Evolutionary conservation across 2,888 invertebrate species (phyloP).

Genomic region (Spisula solida): DNA sequence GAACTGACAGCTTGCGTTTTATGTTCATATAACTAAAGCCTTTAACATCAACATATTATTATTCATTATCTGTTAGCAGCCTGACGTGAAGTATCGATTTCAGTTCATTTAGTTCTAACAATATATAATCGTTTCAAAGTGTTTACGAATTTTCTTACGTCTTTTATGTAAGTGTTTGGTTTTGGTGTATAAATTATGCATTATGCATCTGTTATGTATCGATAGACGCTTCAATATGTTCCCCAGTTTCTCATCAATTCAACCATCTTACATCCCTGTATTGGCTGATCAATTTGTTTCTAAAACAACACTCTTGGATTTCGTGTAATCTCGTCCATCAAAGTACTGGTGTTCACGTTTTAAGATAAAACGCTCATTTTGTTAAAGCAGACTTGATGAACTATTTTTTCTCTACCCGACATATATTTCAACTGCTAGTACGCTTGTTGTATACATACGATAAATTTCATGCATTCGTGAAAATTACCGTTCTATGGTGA

Average conservation of each 20-base stretch:
- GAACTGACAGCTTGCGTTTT: slow-evolving; percentile 8
- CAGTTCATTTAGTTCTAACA: not conserved
- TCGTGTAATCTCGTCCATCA: not conserved
- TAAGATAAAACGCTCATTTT: not conserved
- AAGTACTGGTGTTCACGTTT: not conserved
- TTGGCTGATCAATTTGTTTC: not conserved
- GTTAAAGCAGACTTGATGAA: not conserved
- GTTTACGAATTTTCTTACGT: slow-evolving; percentile 8
- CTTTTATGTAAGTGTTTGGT: slow-evolving; percentile 10
- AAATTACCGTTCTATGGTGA: not conserved
- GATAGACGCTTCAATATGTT: not conserved
- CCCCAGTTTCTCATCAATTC: not conserved
- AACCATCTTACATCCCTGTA: not conserved
- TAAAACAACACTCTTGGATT: not conserved
- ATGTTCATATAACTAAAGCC: not conserved
- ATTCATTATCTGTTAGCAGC: not conserved
- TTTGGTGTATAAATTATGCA: slow-evolving; percentile 1
- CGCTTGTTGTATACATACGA: not conserved
- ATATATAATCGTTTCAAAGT: not conserved
- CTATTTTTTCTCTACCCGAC: not conserved
- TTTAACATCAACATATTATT: not conserved
- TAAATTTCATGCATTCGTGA: not conserved
- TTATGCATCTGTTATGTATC: slow-evolving; percentile 6
- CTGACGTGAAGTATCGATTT: not conserved
- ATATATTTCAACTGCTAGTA: not conserved